These are phyloP conservation scores for Steatocranus sp. DNA, from an alignment of 2,797 vertebrate genomes.

Conservation along the genomic window DNA sequence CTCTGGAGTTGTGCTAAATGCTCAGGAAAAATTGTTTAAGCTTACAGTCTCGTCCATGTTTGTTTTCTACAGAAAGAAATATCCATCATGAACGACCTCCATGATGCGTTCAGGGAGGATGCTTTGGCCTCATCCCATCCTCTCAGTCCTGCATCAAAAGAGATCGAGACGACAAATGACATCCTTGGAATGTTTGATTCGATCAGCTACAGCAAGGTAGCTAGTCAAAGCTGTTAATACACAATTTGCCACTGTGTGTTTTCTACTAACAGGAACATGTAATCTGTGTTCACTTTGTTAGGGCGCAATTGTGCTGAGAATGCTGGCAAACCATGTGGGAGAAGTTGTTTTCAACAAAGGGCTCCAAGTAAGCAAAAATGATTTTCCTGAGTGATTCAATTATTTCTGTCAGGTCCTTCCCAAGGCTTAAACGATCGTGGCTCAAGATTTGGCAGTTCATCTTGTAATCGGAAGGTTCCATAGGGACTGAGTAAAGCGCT, in stretches of 20 bases:
- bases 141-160: conserved; percentile 29
- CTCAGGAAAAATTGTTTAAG: background rate
- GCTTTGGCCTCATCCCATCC: conserved; percentile 64
- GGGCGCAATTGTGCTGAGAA: conserved; percentile 75
- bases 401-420: background rate
- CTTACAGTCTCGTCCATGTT: background rate
- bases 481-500: fast-evolving
- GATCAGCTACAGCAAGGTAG: conserved; percentile 75
- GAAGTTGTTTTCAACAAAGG: conserved; percentile 48
- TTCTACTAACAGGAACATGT: background rate
- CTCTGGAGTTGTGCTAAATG: background rate
- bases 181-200: conserved; percentile 60
- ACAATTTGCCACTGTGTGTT: background rate
- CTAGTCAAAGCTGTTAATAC: background rate
- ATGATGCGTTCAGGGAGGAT: conserved; percentile 53
- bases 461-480: fast-evolving
- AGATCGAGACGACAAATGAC: conserved; percentile 33
- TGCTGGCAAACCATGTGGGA: conserved; percentile 59
- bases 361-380: conserved; percentile 58
- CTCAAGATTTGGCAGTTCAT: background rate
- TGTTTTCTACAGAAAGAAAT: conserved; percentile 50
- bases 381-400: background rate
- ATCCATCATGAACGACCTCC: conserved; percentile 28
- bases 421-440: background rate
- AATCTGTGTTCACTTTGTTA: conserved; percentile 27